Evolutionary conservation across 1,140 invertebrate species (phyloP), one percentile per base, ranked within the genome.

Genomic region (Drosophila ogumai): DNA sequence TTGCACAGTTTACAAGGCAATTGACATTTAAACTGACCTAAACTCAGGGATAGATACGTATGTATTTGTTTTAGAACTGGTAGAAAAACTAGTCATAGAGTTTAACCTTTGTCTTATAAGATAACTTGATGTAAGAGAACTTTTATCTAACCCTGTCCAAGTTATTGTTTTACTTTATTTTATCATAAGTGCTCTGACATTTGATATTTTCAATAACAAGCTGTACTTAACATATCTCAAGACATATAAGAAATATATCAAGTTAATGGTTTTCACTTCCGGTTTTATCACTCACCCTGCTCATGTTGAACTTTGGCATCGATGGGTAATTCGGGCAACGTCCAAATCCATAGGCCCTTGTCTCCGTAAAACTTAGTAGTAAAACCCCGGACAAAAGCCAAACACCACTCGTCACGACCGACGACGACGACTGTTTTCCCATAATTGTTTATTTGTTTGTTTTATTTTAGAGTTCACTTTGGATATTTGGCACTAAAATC

Each of bases 271-370:
- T 9, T 19, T 5, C 50, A 38, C 47, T 61, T 63, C 59, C 47
- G 59, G 32, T 10, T 63, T 6, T 3, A 40, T 44, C 15, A 93
- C 93, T 94, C 90, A 95, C 95, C 90, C 91, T 93, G 58, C 92
- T 93, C 68, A 95, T 93, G 79, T 95, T 94, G 76, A 95, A 95
- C 91, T 95, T 93, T 31, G 94, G 93, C 82, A 95, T 93, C 73
- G 94, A 93, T 67, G 93, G 93, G 81, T 94, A 94, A 58, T 94
- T 93, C 10, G 95, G 95, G 91, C 95, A 95, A 82, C 93, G 93
- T 64, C 95, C 95, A 40, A 95, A 93, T 38, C 94, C 94, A 66
- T 91, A 90, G 36, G 77, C 91, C 55, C 59, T 43, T 3, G 77
- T 59, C 67, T 78, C 52, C 5, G 75, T 71, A 13, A 88, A 64